Conservation (phyloP, 1,140 invertebrate species). For the Piezodorus guildinii region DNA sequence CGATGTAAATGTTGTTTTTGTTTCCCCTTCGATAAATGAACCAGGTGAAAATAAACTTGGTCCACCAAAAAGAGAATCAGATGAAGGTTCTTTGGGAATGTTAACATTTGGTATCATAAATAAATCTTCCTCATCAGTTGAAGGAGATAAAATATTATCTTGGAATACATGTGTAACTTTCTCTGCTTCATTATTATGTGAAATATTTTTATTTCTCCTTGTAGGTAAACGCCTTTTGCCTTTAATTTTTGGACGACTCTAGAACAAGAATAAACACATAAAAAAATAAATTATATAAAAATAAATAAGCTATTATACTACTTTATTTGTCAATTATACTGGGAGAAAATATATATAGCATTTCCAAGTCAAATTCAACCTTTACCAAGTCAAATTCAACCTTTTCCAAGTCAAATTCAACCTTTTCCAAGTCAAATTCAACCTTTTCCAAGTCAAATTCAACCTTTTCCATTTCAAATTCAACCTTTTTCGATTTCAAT, state of each 20-base stretch:
- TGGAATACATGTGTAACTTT: background rate
- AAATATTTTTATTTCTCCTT: conserved; percentile 9
- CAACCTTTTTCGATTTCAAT: no score
- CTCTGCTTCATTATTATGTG: background rate
- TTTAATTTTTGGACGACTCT: conserved; percentile 16
- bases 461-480: no score
- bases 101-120: conserved; percentile 13
- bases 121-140: conserved; percentile 23
- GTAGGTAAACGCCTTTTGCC: conserved; percentile 8
- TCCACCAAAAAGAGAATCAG: conserved; percentile 2
- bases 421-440: no score
- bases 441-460: no score
- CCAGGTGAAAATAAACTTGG: conserved; percentile 20
- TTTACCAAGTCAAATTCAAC: no score
- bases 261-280: background rate
- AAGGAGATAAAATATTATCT: conserved; percentile 18
- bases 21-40: conserved; percentile 13
- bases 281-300: no score
- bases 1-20: background rate
- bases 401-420: no score
- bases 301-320: no score
- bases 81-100: background rate
- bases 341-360: no score
- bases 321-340: no score
- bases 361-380: no score